These are phyloP conservation scores for Drosophila sordidapex DNA, from an alignment of 2,888 invertebrate genomes.

Conservation along the genomic window DNA sequence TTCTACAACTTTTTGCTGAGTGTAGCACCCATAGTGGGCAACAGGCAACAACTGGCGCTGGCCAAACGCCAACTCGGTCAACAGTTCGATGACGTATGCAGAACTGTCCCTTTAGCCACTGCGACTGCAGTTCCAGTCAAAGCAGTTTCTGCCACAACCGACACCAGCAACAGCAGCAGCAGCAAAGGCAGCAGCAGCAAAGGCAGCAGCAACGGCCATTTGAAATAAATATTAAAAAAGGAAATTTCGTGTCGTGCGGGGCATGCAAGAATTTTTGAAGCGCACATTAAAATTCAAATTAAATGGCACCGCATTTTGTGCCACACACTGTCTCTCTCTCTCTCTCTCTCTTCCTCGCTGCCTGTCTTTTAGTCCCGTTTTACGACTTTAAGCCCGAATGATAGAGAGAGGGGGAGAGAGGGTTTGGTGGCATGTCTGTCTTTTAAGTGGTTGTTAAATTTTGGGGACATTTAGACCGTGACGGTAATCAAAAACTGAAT, in stretches of 20 bases:
- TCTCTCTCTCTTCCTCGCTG: not conserved
- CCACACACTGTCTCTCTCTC: not conserved
- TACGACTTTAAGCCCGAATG: constrained; percentile 40
- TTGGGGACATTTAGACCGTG: constrained; percentile 11
- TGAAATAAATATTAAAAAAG: constrained; percentile 68
- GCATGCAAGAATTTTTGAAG: constrained; percentile 54
- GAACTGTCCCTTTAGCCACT: constrained; percentile 38
- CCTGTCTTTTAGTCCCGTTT: constrained; percentile 23
- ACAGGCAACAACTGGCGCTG: constrained; percentile 73
- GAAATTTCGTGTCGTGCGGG: constrained; percentile 47
- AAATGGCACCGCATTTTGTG: constrained; percentile 53
- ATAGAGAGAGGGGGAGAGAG: not conserved
- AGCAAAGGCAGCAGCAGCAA: constrained; percentile 8
- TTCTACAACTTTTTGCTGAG: not conserved
- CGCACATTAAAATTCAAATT: constrained; percentile 73
- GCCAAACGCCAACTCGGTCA: constrained; percentile 78
- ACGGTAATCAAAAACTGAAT: constrained; percentile 21
- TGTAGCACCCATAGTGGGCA: constrained; percentile 34
- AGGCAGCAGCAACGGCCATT: constrained; percentile 24
- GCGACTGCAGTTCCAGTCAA: constrained; percentile 40
- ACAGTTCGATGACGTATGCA: constrained; percentile 81
- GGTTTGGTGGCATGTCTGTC: constrained; percentile 6
- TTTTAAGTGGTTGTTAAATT: constrained; percentile 51
- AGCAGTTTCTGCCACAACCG: constrained; percentile 10
- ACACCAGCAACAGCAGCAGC: constrained; percentile 8